Percentiles rank a stretch among this genome's conserved stretches.
These are phyloP conservation scores for Nothobranchius kuhntae DNA, from an alignment of 2,113 vertebrate species.

Conservation along the genomic window DNA sequence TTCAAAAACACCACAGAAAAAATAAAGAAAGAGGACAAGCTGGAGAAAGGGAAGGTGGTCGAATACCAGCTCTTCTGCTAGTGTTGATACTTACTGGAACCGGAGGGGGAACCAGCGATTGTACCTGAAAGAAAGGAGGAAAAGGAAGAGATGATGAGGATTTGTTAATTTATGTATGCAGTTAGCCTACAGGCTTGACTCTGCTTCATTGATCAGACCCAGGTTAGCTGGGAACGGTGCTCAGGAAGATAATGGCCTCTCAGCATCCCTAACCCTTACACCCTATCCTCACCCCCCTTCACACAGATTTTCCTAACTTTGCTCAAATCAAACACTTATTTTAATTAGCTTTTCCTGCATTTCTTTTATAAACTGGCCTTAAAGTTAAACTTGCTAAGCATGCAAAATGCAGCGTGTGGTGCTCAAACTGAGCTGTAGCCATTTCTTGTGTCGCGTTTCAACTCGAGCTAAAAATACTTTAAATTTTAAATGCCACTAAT, in stretches of 20 bases:
- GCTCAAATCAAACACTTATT: slow-evolving; percentile 9
- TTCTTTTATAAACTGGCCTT: slow-evolving; percentile 30
- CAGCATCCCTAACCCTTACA: background rate
- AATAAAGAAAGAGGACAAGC: background rate
- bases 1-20: slow-evolving; percentile 55
- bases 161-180: slow-evolving; percentile 72
- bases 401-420: slow-evolving; percentile 47
- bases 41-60: slow-evolving; percentile 10
- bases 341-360: slow-evolving; percentile 31
- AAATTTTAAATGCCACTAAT: slow-evolving; percentile 65
- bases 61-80: slow-evolving; percentile 31
- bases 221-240: slow-evolving; percentile 44
- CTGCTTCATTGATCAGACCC: slow-evolving; percentile 64
- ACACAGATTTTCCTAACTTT: background rate
- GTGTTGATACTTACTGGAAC: slow-evolving; percentile 80
- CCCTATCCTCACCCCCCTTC: no score
- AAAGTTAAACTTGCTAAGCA: slow-evolving; percentile 27
- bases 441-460: slow-evolving; percentile 35
- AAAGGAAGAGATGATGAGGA: slow-evolving; percentile 57
- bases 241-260: slow-evolving; percentile 43
- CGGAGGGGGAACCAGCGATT: slow-evolving; percentile 78
- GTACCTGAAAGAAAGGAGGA: slow-evolving; percentile 75
- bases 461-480: slow-evolving; percentile 45
- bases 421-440: slow-evolving; percentile 27
- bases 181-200: slow-evolving; percentile 66